phyloP scores from a whole-genome alignment of 2,113 vertebrate species.

The Carettochelys insculpta region DNA sequence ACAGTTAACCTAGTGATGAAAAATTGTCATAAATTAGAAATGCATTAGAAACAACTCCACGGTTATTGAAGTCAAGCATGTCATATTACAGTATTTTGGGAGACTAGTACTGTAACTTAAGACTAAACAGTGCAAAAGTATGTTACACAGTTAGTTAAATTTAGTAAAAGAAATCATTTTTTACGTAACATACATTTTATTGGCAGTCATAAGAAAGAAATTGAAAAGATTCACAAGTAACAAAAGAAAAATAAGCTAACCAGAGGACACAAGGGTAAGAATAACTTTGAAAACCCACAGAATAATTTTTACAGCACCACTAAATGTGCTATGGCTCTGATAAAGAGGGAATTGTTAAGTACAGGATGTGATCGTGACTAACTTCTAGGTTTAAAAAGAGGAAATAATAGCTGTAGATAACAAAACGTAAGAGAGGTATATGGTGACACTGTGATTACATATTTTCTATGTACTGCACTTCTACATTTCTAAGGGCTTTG shows the following conservation, averaged over 20 bases:
- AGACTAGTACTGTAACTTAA: not conserved
- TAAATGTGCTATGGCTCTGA: not conserved
- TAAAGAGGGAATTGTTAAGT: not conserved
- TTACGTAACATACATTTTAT: not conserved
- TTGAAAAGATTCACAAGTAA: not conserved
- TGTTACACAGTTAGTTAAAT: not conserved
- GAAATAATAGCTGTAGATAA: not conserved
- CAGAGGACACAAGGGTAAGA: not conserved
- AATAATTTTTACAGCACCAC: not conserved
- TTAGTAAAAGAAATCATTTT: not conserved
- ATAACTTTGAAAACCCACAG: not conserved
- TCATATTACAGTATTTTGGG: not conserved
- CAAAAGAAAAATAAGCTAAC: conserved; percentile 1
- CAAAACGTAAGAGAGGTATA: not conserved
- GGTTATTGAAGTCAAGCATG: conserved; percentile 11
- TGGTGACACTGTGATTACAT: not conserved
- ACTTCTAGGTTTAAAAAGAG: not conserved
- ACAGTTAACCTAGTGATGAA: conserved; percentile 44
- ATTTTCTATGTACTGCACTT: not conserved
- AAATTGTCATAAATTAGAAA: conserved; percentile 25
- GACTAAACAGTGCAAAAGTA: not conserved
- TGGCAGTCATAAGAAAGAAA: not conserved
- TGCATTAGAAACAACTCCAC: conserved; percentile 1
- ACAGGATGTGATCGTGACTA: not conserved
- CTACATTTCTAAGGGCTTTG: not conserved